phyloP scores from a whole-genome alignment of 2,113 vertebrate species.

The Sebastes fasciatus region DNA sequence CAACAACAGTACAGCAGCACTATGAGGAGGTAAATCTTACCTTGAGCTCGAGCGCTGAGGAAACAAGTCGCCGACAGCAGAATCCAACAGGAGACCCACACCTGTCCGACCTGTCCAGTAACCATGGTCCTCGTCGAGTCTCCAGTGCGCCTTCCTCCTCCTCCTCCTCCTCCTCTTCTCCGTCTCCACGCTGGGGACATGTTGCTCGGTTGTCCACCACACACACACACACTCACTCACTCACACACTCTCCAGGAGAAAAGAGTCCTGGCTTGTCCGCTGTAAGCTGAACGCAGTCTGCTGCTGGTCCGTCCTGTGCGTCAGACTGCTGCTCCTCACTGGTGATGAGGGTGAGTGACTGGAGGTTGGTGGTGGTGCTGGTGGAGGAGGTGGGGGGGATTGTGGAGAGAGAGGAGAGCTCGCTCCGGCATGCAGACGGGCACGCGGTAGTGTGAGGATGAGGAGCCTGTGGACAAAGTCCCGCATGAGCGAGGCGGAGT shows the following conservation, averaged over 20 bases:
- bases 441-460: conserved; percentile 48
- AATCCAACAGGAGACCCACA: conserved; percentile 80
- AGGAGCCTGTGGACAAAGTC: conserved; percentile 73
- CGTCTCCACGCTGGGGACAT: conserved; percentile 79
- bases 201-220: conserved; percentile 77
- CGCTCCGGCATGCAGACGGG: conserved; percentile 50
- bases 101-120: conserved; percentile 67
- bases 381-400: neutral
- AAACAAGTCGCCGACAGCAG: conserved; percentile 73
- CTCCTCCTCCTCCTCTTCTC: conserved; percentile 62
- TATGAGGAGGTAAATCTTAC: conserved; percentile 69
- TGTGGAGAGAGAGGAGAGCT: conserved; percentile 44
- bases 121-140: conserved; percentile 61
- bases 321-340: conserved; percentile 66
- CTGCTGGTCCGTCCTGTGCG: conserved; percentile 58
- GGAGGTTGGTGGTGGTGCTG: neutral
- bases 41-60: conserved; percentile 77
- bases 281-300: neutral
- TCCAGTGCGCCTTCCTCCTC: conserved; percentile 42
- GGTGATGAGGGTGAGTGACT: conserved; percentile 66
- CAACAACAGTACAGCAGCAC: neutral
- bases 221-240: neutral
- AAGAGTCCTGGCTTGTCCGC: conserved; percentile 54
- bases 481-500: conserved; percentile 78
- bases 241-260: conserved; percentile 44